Percentiles rank a stretch among this genome's conserved stretches.
These are phyloP conservation scores for Corythaixoides concolor DNA, from an alignment of 2,113 vertebrate species.

Conservation along the genomic window DNA sequence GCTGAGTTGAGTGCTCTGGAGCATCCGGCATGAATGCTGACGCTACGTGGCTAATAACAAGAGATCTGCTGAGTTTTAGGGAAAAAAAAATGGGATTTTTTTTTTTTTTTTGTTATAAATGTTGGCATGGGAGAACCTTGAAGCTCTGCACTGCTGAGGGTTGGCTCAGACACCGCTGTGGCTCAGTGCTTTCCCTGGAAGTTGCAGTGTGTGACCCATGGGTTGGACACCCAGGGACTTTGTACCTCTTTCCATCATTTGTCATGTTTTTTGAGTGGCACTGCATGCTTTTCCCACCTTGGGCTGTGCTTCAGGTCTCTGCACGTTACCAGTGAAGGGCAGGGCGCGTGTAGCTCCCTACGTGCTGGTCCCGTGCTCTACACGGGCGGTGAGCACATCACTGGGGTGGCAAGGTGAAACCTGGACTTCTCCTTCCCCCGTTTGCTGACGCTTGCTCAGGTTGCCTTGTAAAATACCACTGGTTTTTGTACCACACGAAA, in stretches of 20 bases:
- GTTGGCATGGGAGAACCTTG: neutral
- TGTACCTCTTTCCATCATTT: rapidly evolving
- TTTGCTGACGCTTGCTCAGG: neutral
- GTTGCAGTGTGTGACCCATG: rapidly evolving
- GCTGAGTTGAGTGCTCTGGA: neutral
- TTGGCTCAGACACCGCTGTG: neutral
- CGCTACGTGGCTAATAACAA: rapidly evolving
- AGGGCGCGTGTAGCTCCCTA: neutral
- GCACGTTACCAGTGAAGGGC: neutral
- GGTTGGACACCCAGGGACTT: neutral
- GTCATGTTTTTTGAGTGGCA: neutral
- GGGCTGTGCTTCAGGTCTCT: neutral
- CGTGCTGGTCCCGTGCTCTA: neutral
- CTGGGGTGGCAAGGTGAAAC: neutral
- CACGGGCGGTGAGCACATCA: rapidly evolving
- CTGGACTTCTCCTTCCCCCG: neutral
- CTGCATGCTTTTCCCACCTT: neutral
- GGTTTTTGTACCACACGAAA: neutral
- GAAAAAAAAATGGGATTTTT: neutral
- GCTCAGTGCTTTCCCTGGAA: neutral
- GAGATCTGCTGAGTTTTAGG: neutral
- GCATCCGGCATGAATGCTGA: neutral
- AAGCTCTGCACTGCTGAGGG: neutral
- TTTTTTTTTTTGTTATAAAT: neutral
- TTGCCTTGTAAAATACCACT: neutral